Conservation (phyloP, 1,140 invertebrate species). For the Cydia strobilella region DNA sequence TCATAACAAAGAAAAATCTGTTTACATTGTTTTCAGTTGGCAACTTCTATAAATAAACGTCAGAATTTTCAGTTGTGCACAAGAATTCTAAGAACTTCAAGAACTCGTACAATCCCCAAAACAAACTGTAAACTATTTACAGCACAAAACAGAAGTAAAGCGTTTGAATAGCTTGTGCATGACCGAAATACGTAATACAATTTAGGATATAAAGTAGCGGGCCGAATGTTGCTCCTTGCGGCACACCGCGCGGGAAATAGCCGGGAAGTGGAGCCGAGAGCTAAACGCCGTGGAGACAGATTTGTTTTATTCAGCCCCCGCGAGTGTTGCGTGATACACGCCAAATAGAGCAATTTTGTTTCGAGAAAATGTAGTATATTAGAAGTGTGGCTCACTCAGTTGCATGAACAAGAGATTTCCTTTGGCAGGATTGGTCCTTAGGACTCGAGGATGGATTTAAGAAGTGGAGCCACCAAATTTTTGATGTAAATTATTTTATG, state of each 20-base stretch:
- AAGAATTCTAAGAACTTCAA: not conserved
- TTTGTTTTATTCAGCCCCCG: conserved; percentile 67
- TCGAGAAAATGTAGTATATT: conserved; percentile 7
- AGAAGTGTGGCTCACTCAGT: not conserved
- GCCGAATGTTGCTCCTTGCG: conserved; percentile 40
- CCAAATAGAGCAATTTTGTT: conserved; percentile 24
- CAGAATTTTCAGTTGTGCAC: not conserved
- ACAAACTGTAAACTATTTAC: conserved; percentile 11
- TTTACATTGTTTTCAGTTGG: not conserved
- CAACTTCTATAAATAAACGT: not conserved
- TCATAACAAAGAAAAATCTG: too few species aligned
- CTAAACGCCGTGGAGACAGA: conserved; percentile 72
- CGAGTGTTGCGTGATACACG: conserved; percentile 22
- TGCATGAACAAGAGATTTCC: too few species aligned
- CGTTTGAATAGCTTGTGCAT: conserved; percentile 16
- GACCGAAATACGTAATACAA: conserved; percentile 24
- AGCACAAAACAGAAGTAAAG: not conserved
- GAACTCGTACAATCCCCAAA: not conserved
- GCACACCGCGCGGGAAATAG: conserved; percentile 60
- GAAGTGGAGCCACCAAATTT: too few species aligned
- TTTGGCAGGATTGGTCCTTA: too few species aligned
- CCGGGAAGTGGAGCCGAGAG: conserved; percentile 68
- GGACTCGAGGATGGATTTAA: too few species aligned
- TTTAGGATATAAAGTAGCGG: conserved; percentile 7
- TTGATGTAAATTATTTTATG: too few species aligned